phyloP scores from a whole-genome alignment of 2,797 vertebrate genomes.

The Phrynocephalus guinanensis region DNA sequence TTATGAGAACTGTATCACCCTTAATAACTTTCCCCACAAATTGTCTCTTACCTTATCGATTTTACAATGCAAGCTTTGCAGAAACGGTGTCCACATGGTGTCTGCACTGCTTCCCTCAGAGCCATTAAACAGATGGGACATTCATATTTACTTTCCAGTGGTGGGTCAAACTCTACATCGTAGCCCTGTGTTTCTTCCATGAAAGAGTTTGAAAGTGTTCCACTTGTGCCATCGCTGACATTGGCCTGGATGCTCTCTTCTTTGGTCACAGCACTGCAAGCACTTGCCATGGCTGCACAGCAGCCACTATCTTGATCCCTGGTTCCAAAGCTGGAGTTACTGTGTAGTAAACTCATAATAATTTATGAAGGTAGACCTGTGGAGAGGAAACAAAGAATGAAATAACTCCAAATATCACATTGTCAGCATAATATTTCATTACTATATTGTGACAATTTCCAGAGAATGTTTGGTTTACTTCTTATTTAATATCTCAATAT shows the following conservation, averaged over 20 bases:
- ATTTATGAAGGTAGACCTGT: conserved; percentile 40
- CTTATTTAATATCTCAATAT: background rate
- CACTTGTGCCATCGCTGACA: conserved; percentile 23
- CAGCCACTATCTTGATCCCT: conserved; percentile 69
- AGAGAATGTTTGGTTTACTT: background rate
- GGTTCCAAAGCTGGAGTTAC: conserved; percentile 67
- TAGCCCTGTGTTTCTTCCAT: conserved; percentile 88
- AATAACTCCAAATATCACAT: rapidly evolving
- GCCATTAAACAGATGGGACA: conserved; percentile 99
- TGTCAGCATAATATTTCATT: background rate
- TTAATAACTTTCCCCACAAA: background rate
- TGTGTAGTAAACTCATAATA: conserved; percentile 81
- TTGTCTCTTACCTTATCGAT: conserved; percentile 85
- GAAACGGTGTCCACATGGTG: conserved; percentile 95
- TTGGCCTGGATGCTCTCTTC: conserved; percentile 70
- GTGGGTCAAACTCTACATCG: conserved; percentile 96
- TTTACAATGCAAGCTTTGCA: conserved; percentile 96
- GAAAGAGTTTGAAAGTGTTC: conserved; percentile 67
- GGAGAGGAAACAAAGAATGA: rapidly evolving
- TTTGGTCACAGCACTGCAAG: conserved; percentile 65
- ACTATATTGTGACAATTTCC: background rate
- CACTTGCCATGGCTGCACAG: conserved; percentile 77
- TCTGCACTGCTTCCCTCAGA: conserved; percentile 95
- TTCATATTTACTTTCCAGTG: conserved; percentile 95
- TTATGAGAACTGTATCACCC: no score